Base-by-base conservation (phyloP, 2,113 vertebrate genomes). In the Rhineura floridana region DNA sequence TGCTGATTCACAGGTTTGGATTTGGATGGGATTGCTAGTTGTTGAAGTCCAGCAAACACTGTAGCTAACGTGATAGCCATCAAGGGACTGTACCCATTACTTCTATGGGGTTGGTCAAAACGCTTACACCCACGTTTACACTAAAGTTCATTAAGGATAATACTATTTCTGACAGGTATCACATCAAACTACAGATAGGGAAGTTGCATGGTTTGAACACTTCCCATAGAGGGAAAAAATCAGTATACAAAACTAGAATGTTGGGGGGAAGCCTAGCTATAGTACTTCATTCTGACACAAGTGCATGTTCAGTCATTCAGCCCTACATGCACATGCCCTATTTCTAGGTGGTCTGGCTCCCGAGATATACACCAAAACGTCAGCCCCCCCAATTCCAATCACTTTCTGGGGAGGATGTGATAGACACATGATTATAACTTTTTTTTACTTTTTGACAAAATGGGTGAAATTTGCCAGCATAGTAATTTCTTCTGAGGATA, bases 1-100 rank as follows among this genome's bases (percentile, higher is more conserved):
- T 3, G 6, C 36, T 70, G 48, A n/a, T 36, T 48, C 73, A n/a
- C 1, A 75, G 72, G 59, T 67, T 92, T 80, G 36, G 70, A 25
- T 91, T 12, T 42, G 4, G 11, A 79, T 3, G 52, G 87, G 52
- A 19, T 86, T 90, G 25, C 77, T 84, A 59, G 55, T 82, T 44
- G 72, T 78, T 63, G 55, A 84, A 19, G 69, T 72, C 69, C 13
- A 72, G 5, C 10, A 39, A n/a, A 19, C n/a, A 11, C 4, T 39
- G 33, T 36, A 39, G 13, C 17, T 15, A 39, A 19, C 1, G 5
- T 72, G 3, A n/a, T 72, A 72, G 2, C 6, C 2, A 19, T 42
- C 4, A 19, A 39, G 36, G n/a, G 33, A 3, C 36, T 21, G 19
- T 63, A 21, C 25, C 62, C 62, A 63, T 15, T 15, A 63, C 62